phyloP scores from a whole-genome alignment of 2,113 vertebrate genomes.

The Brachyhypopomus occidentalis region DNA sequence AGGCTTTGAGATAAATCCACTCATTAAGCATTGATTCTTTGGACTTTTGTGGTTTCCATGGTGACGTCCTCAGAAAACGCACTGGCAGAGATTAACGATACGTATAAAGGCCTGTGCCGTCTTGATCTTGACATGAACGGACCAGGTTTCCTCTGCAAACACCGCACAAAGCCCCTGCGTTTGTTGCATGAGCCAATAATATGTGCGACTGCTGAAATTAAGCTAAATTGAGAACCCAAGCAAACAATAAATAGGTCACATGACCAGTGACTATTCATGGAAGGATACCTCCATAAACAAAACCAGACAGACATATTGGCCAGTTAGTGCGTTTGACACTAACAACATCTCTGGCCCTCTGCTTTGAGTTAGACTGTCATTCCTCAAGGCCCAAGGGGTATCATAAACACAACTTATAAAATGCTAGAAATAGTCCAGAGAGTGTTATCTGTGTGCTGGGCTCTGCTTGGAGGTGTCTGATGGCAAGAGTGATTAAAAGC shows the following conservation, averaged over 20 bases:
- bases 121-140: constrained; percentile 29
- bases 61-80: constrained; percentile 25
- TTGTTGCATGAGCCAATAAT: constrained; percentile 12
- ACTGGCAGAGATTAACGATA: constrained; percentile 16
- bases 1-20: background rate
- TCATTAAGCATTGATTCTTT: constrained; percentile 15
- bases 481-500: constrained; percentile 42
- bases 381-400: constrained; percentile 49
- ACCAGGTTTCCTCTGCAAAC: constrained; percentile 21
- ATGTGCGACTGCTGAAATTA: constrained; percentile 25
- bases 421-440: constrained; percentile 53
- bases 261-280: constrained; percentile 11
- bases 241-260: constrained; percentile 25
- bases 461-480: constrained; percentile 40
- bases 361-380: constrained; percentile 56
- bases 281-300: constrained; percentile 32
- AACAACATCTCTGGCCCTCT: constrained; percentile 36
- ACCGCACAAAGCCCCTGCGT: constrained; percentile 4
- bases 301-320: constrained; percentile 34
- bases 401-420: constrained; percentile 51
- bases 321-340: constrained; percentile 41
- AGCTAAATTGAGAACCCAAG: constrained; percentile 27
- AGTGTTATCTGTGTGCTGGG: constrained; percentile 52
- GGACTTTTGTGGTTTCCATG: constrained; percentile 32
- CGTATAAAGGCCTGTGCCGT: constrained; percentile 37